Evolutionary conservation across 2,888 invertebrate species (phyloP).

Genomic region (Saturnia pavonia): DNA sequence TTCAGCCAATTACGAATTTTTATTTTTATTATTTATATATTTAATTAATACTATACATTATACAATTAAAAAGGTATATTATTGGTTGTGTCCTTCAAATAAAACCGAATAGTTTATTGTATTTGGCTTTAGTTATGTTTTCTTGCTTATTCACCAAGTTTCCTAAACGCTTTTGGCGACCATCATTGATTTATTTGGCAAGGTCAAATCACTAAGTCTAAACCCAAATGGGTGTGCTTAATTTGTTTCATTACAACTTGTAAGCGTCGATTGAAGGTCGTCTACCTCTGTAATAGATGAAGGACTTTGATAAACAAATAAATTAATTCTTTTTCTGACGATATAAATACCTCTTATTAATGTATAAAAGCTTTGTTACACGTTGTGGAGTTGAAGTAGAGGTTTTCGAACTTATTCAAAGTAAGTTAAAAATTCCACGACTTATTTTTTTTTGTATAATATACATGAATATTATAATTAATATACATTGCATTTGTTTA

Average conservation of each 20-base stretch:
- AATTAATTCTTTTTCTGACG: not conserved
- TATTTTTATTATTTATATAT: no score
- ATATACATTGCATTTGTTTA: not conserved
- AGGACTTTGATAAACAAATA: slow-evolving; percentile 5
- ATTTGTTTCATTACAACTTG: slow-evolving; percentile 31
- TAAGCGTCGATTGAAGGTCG: slow-evolving; percentile 31
- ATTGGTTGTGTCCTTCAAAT: not conserved
- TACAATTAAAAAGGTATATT: no score
- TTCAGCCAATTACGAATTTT: no score
- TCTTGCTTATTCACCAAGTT: not conserved
- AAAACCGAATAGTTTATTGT: not conserved
- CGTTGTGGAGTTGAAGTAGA: not conserved
- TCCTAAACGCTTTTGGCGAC: not conserved
- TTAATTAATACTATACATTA: no score
- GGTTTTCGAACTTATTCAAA: not conserved
- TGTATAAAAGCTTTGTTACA: not conserved
- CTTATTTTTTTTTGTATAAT: not conserved
- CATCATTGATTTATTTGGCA: slow-evolving; percentile 1
- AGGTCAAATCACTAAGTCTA: slow-evolving; percentile 9
- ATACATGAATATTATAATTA: not conserved
- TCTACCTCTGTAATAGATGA: slow-evolving; percentile 28
- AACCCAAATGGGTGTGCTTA: not conserved
- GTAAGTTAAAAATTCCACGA: not conserved
- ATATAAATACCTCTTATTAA: not conserved
- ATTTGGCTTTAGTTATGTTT: not conserved